Evolutionary conservation across 2,888 invertebrate genomes (phyloP), one percentile per base, ranked within the genome.

Genomic region (Rosalia funebris): DNA sequence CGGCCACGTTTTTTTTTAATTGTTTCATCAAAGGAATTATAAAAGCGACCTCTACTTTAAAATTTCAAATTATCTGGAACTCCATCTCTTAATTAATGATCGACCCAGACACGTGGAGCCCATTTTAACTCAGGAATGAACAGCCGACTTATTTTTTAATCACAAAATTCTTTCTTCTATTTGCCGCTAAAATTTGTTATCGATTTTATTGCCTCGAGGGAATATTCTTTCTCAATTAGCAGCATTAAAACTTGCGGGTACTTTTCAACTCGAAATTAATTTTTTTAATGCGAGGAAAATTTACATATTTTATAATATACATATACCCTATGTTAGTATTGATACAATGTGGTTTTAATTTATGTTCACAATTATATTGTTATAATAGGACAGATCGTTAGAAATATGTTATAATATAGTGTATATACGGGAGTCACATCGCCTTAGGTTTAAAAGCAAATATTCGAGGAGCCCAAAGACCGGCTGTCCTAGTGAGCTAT

Each of bases 1-100:
- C 50, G 39, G 39, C 16, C 12, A 37, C 50, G 50, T 25, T 39
- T 50, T 50, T 50, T 48, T 50, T 39, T 25, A 50, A 50, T 50
- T 50, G 50, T 39, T 50, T 50, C 50, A 50, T 50, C 20, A 50
- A 50, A 19, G 50, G 34, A 50, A 50, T 50, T 50, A 41, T 50
- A 50, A 50, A 39, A 37, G 31, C 39, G 25, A 50, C 50, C 17
- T 50, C 39, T 25, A 37, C 39, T 39, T 41, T 50, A 50, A 50
- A 50, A 37, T 50, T 50, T 39, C 50, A 39, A 50, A 50, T 50
- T 50, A 50, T 50, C 50, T 50, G 31, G 50, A 31, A 39, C 50
- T 50, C 34, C 50, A 36, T 36, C 50, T 39, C 50, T 50, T 50
- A 50, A 50, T 50, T 50, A 50, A 50, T 39, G 50, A 50, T 41